Base-by-base conservation (phyloP, 2,888 invertebrate species). In the Thalpophila matura region DNA sequence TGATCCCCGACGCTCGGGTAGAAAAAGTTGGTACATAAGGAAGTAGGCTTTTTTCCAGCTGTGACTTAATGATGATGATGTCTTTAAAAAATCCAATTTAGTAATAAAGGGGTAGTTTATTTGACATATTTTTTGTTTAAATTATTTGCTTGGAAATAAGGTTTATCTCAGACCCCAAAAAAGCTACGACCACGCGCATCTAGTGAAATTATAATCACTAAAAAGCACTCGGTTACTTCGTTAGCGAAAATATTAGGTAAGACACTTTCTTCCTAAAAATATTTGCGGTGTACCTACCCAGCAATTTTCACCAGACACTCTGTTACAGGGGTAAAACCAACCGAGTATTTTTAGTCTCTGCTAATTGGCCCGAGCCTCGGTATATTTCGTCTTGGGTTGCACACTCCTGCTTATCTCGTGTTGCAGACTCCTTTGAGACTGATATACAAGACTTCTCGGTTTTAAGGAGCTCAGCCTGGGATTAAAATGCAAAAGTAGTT, bases 391-490 rank as follows among this genome's bases (percentile, higher is more conserved):
- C 54, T 79, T 57, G 51, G 35, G 58, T 78, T 63, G 49, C 67
- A 61, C 35, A 43, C 46, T 40, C 38, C 35, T 33, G 50, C 61
- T 79, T 79, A 73, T 73, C 77, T 79, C 61, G n/a, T 24, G 38
- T 73, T 57, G 53, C 77, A 79, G 58, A 20, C 59, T 50, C 77
- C 79, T 73, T 53, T 53, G 73, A 65, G 69, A 53, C 45, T 43
- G 53, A 46, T 49, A 71, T 38, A 61, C 51, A 74, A 62, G 51
- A 55, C 50, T 26, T 10, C 61, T 45, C n/a, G 24, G 54, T 35
- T 49, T 40, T 54, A 49, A 22, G n/a, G 18, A 33, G 45, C 29
- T 53, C 14, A 51, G 31, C 37, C 18, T 12, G 4, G 49, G 38
- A 46, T 55, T 56, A 43, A 38, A 31, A 16, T 37, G 26, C 12